A percentile compares a stretch with the other conserved stretches of the same genome.
Evolutionary conservation across 1,140 invertebrate genomes (phyloP).

Genomic region (Trichonephila inaurata): DNA sequence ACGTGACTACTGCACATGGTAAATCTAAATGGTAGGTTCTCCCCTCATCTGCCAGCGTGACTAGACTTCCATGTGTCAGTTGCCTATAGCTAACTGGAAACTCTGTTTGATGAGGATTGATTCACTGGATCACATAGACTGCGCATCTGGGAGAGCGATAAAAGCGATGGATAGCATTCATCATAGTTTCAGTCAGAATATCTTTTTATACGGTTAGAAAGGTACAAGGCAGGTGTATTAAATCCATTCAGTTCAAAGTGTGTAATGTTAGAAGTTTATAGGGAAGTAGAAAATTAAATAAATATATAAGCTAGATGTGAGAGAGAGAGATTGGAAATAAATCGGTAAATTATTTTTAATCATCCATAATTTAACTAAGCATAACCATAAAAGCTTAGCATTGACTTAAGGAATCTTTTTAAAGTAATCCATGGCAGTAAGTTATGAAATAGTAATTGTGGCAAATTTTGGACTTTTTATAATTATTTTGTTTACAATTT

Average conservation of each 20-base stretch:
- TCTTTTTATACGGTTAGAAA: not conserved
- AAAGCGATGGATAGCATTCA: constrained; percentile 27
- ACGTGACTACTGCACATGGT: constrained; percentile 45
- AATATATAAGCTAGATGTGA: not conserved
- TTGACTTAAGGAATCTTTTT: no score
- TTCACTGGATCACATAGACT: constrained; percentile 39
- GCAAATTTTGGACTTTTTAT: no score
- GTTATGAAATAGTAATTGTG: no score
- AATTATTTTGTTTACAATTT: no score
- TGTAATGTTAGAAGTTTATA: not conserved
- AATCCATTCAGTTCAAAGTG: not conserved
- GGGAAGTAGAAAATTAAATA: not conserved
- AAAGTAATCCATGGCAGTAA: no score
- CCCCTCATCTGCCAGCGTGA: constrained; percentile 26
- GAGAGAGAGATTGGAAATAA: no score
- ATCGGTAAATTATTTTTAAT: not conserved
- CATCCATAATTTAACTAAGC: no score
- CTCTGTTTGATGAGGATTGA: constrained; percentile 61
- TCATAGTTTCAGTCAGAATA: not conserved
- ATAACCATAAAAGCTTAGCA: no score
- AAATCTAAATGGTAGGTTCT: constrained; percentile 1
- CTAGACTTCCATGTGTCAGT: constrained; percentile 63
- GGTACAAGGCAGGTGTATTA: not conserved
- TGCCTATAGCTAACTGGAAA: constrained; percentile 50
- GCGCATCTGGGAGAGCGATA: not conserved